A percentile compares a stretch with the other conserved stretches of the same genome.
phyloP scores from a whole-genome alignment of 1,140 invertebrate genomes.

The Rhyacophila brunnea region DNA sequence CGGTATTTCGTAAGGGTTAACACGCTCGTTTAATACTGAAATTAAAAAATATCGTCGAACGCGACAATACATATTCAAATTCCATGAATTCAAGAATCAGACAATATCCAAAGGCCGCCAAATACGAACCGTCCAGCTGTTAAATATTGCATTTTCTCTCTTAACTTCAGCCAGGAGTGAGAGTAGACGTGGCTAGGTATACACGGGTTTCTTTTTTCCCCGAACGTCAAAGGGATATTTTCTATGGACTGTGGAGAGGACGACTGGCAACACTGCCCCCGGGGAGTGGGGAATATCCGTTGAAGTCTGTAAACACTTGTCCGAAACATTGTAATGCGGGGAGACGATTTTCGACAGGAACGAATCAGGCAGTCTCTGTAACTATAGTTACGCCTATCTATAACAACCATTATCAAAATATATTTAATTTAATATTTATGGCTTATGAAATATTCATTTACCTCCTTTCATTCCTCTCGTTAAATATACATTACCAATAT shows the following conservation, averaged over 20 bases:
- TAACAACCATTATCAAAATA: no score
- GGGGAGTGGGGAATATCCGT: conserved; percentile 1
- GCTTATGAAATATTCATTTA: no score
- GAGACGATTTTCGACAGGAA: neutral
- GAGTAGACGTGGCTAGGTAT: no score
- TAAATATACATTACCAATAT: no score
- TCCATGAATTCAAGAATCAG: no score
- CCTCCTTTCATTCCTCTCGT: no score
- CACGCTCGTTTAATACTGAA: no score
- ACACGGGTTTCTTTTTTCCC: neutral
- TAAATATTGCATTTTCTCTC: conserved; percentile 19
- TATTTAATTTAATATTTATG: no score
- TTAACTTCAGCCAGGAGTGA: neutral
- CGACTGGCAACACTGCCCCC: conserved; percentile 13
- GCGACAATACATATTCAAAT: no score
- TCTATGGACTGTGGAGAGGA: neutral
- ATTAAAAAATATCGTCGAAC: no score
- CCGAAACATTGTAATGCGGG: conserved; percentile 9
- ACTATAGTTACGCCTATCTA: neutral
- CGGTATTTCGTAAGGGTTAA: no score
- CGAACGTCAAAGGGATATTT: conserved; percentile 15
- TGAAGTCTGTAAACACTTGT: conserved; percentile 24
- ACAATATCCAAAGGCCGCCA: no score
- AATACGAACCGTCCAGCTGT: neutral
- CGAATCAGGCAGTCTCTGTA: neutral